These are phyloP conservation scores for Steinernema scapterisci DNA, from an alignment of 2,888 invertebrate species.

Conservation along the genomic window DNA sequence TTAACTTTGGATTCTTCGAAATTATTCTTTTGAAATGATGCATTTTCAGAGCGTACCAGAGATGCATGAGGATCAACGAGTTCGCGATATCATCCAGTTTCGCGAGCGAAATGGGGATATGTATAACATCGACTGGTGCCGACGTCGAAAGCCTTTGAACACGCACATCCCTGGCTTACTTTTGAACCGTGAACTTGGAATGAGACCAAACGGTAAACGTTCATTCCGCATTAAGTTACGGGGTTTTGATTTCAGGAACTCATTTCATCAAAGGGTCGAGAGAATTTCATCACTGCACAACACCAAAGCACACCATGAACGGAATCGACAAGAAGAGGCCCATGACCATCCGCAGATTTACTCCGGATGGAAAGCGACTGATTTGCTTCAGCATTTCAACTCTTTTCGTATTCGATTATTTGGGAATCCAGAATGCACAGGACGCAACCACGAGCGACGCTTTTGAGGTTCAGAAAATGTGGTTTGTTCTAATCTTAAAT, in stretches of 20 bases:
- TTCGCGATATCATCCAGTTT: too few species aligned
- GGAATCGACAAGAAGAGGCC: slow-evolving; percentile 35
- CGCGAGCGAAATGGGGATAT: neutral
- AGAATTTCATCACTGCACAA: slow-evolving; percentile 43
- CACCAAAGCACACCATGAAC: neutral
- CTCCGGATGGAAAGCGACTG: slow-evolving; percentile 38
- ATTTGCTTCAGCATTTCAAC: slow-evolving; percentile 23
- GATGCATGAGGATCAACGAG: neutral
- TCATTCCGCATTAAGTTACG: neutral
- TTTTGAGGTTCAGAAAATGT: neutral
- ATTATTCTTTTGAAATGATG: too few species aligned
- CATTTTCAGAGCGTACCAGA: too few species aligned
- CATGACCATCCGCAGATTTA: slow-evolving; percentile 40
- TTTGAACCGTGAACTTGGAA: slow-evolving; percentile 40
- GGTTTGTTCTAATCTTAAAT: neutral
- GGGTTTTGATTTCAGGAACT: slow-evolving; percentile 38
- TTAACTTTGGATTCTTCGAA: too few species aligned
- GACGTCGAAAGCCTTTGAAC: slow-evolving; percentile 3
- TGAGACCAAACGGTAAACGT: slow-evolving; percentile 36
- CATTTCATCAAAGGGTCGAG: slow-evolving; percentile 39
- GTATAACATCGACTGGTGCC: slow-evolving; percentile 40
- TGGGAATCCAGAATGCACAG: slow-evolving; percentile 28
- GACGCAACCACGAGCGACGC: neutral
- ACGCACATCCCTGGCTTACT: slow-evolving; percentile 37
- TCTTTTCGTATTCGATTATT: slow-evolving; percentile 28